A percentile compares a stretch with the other conserved stretches of the same genome.
phyloP scores from a whole-genome alignment of 2,113 vertebrate species.

The Ctenomys sociabilis region DNA sequence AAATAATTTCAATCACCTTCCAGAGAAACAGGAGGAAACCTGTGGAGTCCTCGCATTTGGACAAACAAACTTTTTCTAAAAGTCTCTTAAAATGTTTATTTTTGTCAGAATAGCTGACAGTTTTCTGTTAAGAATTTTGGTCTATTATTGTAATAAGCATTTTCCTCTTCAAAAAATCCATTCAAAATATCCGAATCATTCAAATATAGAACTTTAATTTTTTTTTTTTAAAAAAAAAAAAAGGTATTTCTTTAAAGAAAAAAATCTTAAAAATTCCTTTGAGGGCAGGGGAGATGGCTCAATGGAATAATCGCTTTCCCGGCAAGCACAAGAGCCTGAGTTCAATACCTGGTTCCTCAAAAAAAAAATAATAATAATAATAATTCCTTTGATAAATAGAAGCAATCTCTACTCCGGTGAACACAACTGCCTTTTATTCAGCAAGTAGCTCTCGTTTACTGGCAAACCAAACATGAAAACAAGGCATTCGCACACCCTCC shows the following conservation, averaged over 20 bases:
- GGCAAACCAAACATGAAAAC: constrained; percentile 63
- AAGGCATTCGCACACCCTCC: neutral
- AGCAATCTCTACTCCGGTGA: constrained; percentile 78
- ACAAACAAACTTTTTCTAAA: neutral
- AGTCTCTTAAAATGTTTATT: constrained; percentile 84
- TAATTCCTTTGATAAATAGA: constrained; percentile 84
- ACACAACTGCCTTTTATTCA: constrained; percentile 77
- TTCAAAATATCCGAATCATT: constrained; percentile 76
- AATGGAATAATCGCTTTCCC: too few species aligned
- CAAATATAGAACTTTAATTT: constrained; percentile 81
- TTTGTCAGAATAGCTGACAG: constrained; percentile 72
- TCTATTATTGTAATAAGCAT: constrained; percentile 68
- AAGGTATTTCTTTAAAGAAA: constrained; percentile 69
- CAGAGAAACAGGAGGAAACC: neutral
- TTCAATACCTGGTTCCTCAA: too few species aligned
- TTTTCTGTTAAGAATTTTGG: constrained; percentile 74
- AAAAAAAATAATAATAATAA: too few species aligned
- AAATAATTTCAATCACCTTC: constrained; percentile 38
- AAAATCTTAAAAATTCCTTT: constrained; percentile 59
- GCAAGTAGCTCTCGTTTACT: constrained; percentile 63
- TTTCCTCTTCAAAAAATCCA: constrained; percentile 72
- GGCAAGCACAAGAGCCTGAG: too few species aligned
- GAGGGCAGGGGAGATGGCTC: too few species aligned
- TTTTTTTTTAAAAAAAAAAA: neutral
- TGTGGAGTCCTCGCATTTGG: neutral